Conservation (phyloP, 2,888 invertebrate genomes). For the Tanytarsus gracilentus region DNA sequence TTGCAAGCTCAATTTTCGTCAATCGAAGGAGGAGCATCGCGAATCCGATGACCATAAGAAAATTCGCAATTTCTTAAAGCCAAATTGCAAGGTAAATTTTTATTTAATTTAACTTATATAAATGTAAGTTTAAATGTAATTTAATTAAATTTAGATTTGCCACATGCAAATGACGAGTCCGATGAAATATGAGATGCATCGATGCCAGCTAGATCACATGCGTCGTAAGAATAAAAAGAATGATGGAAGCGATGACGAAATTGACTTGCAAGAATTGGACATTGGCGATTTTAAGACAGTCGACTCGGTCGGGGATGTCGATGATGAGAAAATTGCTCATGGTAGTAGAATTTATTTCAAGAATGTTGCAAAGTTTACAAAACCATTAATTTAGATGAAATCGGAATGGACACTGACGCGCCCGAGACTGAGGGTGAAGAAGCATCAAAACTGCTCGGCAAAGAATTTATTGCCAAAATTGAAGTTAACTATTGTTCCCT, state of each 20-base stretch:
- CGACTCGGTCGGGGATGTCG: constrained; percentile 80
- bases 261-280: constrained; percentile 64
- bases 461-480: constrained; percentile 66
- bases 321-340: constrained; percentile 47
- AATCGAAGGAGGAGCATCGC: constrained; percentile 67
- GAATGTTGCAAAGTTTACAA: no score
- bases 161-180: constrained; percentile 70
- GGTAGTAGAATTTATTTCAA: constrained; percentile 28
- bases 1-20: constrained; percentile 67
- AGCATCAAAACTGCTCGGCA: constrained; percentile 59
- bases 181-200: constrained; percentile 76
- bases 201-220: constrained; percentile 71
- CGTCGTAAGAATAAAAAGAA: constrained; percentile 48
- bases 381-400: background rate
- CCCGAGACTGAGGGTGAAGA: constrained; percentile 49
- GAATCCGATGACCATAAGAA: constrained; percentile 35
- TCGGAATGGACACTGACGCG: constrained; percentile 53
- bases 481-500: constrained; percentile 73
- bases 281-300: constrained; percentile 78
- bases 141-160: constrained; percentile 47
- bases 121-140: background rate
- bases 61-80: constrained; percentile 17
- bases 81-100: constrained; percentile 20
- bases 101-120: background rate
- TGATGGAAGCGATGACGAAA: constrained; percentile 54